These are phyloP conservation scores for Caenorhabditis doughertyi DNA, from an alignment of 2,888 invertebrate species.

Conservation along the genomic window DNA sequence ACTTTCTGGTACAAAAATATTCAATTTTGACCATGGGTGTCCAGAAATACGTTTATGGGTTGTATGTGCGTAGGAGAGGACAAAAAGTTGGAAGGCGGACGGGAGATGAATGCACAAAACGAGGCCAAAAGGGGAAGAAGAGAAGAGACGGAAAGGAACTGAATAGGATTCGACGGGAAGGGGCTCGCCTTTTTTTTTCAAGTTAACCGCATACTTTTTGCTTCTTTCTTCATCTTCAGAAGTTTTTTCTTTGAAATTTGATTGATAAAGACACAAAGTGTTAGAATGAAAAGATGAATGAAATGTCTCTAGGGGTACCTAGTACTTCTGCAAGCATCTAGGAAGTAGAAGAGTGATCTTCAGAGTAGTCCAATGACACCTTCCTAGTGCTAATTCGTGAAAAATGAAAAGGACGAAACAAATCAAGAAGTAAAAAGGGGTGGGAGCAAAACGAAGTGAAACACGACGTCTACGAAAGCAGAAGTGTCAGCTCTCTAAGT, in stretches of 20 bases:
- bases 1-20: background rate
- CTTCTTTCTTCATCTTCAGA: conserved; percentile 14
- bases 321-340: background rate
- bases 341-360: conserved; percentile 1
- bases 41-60: conserved; percentile 52
- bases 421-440: conserved; percentile 55
- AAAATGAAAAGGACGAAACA: conserved; percentile 47
- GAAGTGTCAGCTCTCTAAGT: conserved; percentile 53
- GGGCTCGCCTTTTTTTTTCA: conserved; percentile 24
- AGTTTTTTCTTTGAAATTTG: conserved; percentile 24
- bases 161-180: conserved; percentile 47
- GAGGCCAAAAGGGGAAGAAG: conserved; percentile 47
- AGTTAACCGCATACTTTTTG: conserved; percentile 36
- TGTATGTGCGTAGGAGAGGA: conserved; percentile 31
- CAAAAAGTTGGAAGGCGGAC: conserved; percentile 51
- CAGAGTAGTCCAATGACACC: conserved; percentile 14
- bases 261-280: conserved; percentile 43
- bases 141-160: conserved; percentile 46
- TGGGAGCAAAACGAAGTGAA: conserved; percentile 56
- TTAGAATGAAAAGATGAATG: conserved; percentile 1
- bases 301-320: conserved; percentile 4
- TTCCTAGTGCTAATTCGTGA: conserved; percentile 31
- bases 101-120: conserved; percentile 60
- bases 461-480: conserved; percentile 55
- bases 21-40: conserved; percentile 19